Base-by-base conservation (phyloP, 2,888 invertebrate genomes). In the Ceraclea dissimilis region DNA sequence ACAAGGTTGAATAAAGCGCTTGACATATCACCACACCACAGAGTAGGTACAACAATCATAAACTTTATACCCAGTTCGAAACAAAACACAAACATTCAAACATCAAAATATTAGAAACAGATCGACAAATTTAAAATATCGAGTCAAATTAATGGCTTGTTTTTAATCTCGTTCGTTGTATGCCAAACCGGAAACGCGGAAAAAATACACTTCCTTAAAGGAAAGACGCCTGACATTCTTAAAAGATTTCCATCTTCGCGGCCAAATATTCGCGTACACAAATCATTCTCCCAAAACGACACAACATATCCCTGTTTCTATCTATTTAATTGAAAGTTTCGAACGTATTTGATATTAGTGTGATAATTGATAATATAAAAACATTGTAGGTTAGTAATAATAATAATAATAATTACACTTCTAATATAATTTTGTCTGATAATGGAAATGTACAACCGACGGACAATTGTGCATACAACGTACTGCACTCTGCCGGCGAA, bases 401-500 rank as follows among this genome's bases (percentile, higher is more conserved):
- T 19, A 13, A 46, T 39, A 52, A 52, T 52, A 52, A 18, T 47
- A n/a, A 20, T 47, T 47, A 47, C 20, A 20, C 20, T 47, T 26
- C 34, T 44, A 52, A 52, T 57, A 48, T 48, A 47, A 53, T 57
- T 52, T 46, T 53, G 44, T 57, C 47, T 31, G 52, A n/a, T 39
- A 16, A 39, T 39, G 16, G 46, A 52, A 57, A 49, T 51, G 51
- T 53, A 47, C 58, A 55, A 50, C 61, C 61, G 59, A 20, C 56
- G 55, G 48, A 43, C 59, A 49, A 53, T 46, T 75, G 78, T 78
- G 79, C 79, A 78, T 76, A 75, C 74, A 72, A 75, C 75, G 74
- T 71, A 76, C 75, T 76, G 78, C 76, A 66, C 74, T 70, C 74
- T 73, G 72, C 73, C 74, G 77, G 72, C 72, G 70, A 65, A 66